These are phyloP conservation scores for Metopolophium dirhodum DNA, from an alignment of 1,140 invertebrate species.

Conservation along the genomic window DNA sequence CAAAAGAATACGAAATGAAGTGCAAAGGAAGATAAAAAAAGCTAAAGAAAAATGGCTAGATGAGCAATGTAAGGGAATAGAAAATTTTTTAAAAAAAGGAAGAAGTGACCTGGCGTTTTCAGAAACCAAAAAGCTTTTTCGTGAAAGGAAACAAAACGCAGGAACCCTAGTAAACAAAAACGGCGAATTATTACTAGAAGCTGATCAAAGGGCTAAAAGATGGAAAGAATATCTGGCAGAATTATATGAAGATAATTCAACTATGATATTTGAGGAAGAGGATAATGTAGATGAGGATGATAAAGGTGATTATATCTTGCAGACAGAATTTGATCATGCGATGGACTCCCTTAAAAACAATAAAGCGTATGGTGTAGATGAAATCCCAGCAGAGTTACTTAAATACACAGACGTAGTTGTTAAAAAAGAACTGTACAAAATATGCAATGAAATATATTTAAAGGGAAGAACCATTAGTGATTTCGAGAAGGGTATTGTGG, in stretches of 20 bases:
- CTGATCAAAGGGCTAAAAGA: not conserved
- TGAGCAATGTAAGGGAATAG: conserved; percentile 55
- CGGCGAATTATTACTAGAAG: not conserved
- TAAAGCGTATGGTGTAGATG: conserved; percentile 51
- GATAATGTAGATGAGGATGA: conserved; percentile 47
- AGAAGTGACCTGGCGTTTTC: not conserved
- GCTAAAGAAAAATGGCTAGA: conserved; percentile 50
- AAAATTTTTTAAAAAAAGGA: conserved; percentile 32
- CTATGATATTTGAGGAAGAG: conserved; percentile 57
- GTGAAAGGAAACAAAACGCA: conserved; percentile 57
- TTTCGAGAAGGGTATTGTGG: too few species aligned
- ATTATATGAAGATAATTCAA: conserved; percentile 42
- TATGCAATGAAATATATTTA: too few species aligned
- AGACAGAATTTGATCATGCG: conserved; percentile 22
- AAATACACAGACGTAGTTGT: conserved; percentile 2
- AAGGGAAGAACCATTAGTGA: too few species aligned
- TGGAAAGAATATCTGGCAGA: conserved; percentile 34
- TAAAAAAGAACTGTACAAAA: too few species aligned
- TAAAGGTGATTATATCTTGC: conserved; percentile 44
- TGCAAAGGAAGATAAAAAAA: conserved; percentile 29
- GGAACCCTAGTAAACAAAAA: conserved; percentile 58
- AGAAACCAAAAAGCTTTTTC: conserved; percentile 9
- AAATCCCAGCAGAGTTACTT: conserved; percentile 32
- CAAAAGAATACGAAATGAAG: not conserved
- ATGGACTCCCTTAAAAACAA: conserved; percentile 3